Evolutionary conservation across 2,113 vertebrate species (phyloP), one percentile per base, ranked within the genome.

Genomic region (Loxodonta africana): DNA sequence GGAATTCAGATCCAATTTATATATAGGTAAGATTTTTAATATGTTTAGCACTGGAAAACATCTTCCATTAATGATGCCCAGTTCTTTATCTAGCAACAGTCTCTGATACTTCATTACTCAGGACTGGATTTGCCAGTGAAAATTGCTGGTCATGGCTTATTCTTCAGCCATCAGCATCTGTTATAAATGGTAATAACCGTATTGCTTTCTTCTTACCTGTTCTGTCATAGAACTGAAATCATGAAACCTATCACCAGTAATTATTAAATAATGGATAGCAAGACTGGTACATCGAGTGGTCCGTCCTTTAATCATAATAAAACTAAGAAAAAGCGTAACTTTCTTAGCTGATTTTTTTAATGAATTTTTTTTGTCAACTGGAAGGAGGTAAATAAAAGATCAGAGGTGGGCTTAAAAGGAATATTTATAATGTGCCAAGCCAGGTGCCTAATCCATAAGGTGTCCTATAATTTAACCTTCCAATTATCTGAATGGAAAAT

Each of bases 1-100:
- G 89, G 99, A 99, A 96, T 99, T 99, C 98, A 99, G 99, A 98
- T 99, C 99, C 92, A 99, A 99, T 98, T 98, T 99, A 94, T 98
- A 99, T 96, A 97, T 99, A 90, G 99, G 99, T 99, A 99, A 99
- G 98, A 97, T 78, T 78, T 96, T 62, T 94, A 65, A 44, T 62
- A 73, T 81, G 96, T 53, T 92, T 48, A 44, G 3, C 65, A 21
- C 51, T 91, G 44, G 53, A 90, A 95, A 94, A 57, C 44, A 6
- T 94, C 57, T 91, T 95, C 28, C 26, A 92, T 8, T 17, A 53
- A 18, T 69, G 20, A 89, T 89, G 46, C 2, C 0, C 15, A 62
- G 60, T 94, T 60, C 1, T 73, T 63, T 84, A 63, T 78, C 93
- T 92, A 63, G 41, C 8, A 74, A 85, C 2, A 14, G 63, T 95